Evolutionary conservation across 2,888 invertebrate genomes (phyloP), one percentile per base, ranked within the genome.

Genomic region (Nemurella pictetii): DNA sequence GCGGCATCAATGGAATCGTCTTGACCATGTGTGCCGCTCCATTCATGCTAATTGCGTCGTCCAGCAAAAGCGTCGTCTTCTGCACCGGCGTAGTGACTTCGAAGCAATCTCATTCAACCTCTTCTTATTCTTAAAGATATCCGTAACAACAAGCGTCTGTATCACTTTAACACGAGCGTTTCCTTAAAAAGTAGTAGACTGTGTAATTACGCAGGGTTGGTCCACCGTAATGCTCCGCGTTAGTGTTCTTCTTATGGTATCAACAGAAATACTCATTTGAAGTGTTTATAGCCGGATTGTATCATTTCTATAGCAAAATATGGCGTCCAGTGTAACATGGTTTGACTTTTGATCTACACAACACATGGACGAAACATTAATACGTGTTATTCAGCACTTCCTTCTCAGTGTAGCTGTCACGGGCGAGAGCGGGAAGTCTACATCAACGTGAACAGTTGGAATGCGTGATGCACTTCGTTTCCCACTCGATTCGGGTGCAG

Each of bases 21-120:
- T 29, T 78, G 27, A 15, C 20, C 55, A 55, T 55, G 12, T 55
- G 55, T 7, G 55, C 55, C 20, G 55, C 55, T 7, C 55, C 20
- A 55, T 55, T 55, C 55, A 55, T 29, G 78, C 78, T 78, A 78
- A 29, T 78, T 78, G 78, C 29, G 27, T 78, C 78, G 55, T 55
- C 55, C n/a, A n/a, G n/a, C n/a, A n/a, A n/a, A n/a, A n/a, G n/a
- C n/a, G n/a, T n/a, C n/a, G n/a, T n/a, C n/a, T n/a, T n/a, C n/a
- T n/a, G n/a, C n/a, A n/a, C n/a, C n/a, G n/a, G n/a, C n/a, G n/a
- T n/a, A n/a, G n/a, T n/a, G n/a, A n/a, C n/a, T n/a, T n/a, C n/a
- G n/a, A n/a, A n/a, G n/a, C n/a, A n/a, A n/a, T n/a, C n/a, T n/a
- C n/a, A n/a, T n/a, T n/a, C n/a, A n/a, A n/a, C n/a, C n/a, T n/a